Evolutionary conservation across 2,888 invertebrate species (phyloP).

Genomic region (Anoplius nigerrimus): DNA sequence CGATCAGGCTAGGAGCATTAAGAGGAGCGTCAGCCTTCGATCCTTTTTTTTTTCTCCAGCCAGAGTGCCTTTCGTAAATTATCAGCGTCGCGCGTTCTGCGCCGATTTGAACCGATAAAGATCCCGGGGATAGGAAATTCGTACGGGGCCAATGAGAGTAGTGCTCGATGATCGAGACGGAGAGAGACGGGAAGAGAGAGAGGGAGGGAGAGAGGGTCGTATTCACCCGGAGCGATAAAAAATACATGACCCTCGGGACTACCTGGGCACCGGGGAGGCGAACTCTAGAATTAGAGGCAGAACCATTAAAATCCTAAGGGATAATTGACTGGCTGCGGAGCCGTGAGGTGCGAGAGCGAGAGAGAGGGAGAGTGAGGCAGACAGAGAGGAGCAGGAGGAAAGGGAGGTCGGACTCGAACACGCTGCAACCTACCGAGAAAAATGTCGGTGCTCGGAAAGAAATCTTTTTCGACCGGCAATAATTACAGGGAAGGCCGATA

Average conservation of each 20-base stretch:
- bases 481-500: conserved; percentile 17
- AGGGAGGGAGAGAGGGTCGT: conserved; percentile 25
- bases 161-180: no score
- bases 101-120: conserved; percentile 11
- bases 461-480: not conserved
- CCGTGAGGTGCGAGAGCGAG: not conserved
- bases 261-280: conserved; percentile 42
- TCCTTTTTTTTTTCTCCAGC: not conserved
- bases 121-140: conserved; percentile 14
- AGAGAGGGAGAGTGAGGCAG: conserved; percentile 19
- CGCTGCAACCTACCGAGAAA: conserved; percentile 28
- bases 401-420: not conserved
- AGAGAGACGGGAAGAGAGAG: conserved; percentile 16
- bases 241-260: conserved; percentile 49
- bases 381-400: not conserved
- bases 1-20: no score
- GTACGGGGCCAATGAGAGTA: conserved; percentile 3
- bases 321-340: conserved; percentile 58
- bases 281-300: conserved; percentile 68
- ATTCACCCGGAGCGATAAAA: conserved; percentile 63
- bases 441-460: conserved; percentile 19
- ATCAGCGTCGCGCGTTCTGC: conserved; percentile 1
- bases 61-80: not conserved
- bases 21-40: not conserved
- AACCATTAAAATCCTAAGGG: conserved; percentile 68